Evolutionary conservation across 1,140 invertebrate genomes (phyloP).

Genomic region (Pseudoatta argentina): DNA sequence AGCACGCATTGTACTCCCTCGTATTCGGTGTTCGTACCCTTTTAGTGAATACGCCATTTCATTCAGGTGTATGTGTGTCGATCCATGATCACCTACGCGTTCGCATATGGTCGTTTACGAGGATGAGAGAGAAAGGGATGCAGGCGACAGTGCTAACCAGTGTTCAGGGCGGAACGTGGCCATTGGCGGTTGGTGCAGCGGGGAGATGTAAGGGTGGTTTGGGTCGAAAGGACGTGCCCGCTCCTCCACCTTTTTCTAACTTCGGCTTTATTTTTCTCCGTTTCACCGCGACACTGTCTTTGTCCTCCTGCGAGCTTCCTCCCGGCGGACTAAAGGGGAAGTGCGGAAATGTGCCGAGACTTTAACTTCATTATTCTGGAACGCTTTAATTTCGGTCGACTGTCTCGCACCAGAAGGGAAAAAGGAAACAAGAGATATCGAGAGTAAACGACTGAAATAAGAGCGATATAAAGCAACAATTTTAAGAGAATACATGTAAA

Average conservation of each 20-base stretch:
- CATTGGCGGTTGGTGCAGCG: conserved; percentile 43
- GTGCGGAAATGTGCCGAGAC: conserved; percentile 64
- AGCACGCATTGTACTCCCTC: conserved; percentile 55
- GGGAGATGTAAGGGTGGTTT: neutral
- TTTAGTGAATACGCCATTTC: conserved; percentile 64
- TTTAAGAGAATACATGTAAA: conserved; percentile 4
- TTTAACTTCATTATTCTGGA: conserved; percentile 73
- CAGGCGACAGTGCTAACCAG: conserved; percentile 64
- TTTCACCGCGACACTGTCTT: conserved; percentile 45
- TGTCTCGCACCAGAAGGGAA: neutral
- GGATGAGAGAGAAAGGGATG: conserved; percentile 42
- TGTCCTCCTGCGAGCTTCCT: conserved; percentile 49
- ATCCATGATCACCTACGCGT: conserved; percentile 45
- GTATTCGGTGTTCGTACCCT: conserved; percentile 61
- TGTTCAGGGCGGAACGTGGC: conserved; percentile 62
- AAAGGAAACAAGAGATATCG: conserved; percentile 29
- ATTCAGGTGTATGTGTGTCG: conserved; percentile 19
- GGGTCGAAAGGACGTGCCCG: conserved; percentile 46
- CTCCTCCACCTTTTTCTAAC: conserved; percentile 18
- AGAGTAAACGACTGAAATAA: conserved; percentile 43
- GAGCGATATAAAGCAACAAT: conserved; percentile 17
- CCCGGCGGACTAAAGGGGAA: conserved; percentile 55
- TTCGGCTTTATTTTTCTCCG: conserved; percentile 53
- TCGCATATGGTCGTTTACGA: conserved; percentile 24
- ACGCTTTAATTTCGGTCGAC: conserved; percentile 73